These are phyloP conservation scores for Syrista parreyssii DNA, from an alignment of 2,888 invertebrate genomes.

Conservation along the genomic window DNA sequence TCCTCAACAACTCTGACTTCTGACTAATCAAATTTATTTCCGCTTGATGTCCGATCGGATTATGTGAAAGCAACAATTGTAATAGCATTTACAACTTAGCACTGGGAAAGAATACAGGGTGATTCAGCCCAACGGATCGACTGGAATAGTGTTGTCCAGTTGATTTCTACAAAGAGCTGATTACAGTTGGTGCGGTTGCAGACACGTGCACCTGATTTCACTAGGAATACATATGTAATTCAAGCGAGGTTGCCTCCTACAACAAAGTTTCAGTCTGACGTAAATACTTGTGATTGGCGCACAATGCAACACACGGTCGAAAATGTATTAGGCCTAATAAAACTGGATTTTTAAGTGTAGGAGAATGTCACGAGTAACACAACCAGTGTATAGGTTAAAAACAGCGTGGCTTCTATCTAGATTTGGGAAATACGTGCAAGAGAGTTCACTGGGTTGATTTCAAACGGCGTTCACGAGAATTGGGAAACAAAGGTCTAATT, in stretches of 20 bases:
- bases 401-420: neutral
- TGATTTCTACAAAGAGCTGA: neutral
- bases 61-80: neutral
- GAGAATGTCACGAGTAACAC: no score
- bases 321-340: neutral
- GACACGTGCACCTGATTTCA: neutral
- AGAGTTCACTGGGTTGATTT: neutral
- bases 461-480: constrained; percentile 9
- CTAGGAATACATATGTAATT: neutral
- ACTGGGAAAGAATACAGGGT: neutral
- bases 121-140: neutral
- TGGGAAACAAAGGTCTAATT: constrained; percentile 4
- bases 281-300: neutral
- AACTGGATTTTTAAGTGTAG: neutral
- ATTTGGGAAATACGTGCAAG: neutral
- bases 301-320: neutral
- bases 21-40: neutral
- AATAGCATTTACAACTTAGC: neutral
- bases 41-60: neutral
- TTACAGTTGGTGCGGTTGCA: neutral
- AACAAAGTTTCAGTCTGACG: neutral
- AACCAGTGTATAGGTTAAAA: neutral
- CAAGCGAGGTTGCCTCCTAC: neutral
- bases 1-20: neutral
- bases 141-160: neutral